A percentile compares a stretch with the other conserved stretches of the same genome.
Conservation (phyloP, 2,797 vertebrate species). For the Galagoides demidoff region DNA sequence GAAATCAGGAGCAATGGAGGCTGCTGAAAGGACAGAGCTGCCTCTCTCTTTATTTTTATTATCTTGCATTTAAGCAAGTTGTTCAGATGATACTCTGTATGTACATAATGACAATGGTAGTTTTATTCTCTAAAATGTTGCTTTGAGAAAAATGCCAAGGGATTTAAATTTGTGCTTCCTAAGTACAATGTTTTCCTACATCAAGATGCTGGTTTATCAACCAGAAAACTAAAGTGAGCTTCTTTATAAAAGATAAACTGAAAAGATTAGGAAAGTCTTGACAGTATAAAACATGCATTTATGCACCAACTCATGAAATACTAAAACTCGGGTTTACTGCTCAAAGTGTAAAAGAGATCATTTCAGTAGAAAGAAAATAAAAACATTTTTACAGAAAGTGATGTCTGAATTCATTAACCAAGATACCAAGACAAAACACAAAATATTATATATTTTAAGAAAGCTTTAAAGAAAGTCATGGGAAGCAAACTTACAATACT, state of each 20-base stretch:
- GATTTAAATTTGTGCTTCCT: conserved; percentile 57
- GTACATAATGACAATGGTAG: background rate
- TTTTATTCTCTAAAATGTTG: conserved; percentile 14
- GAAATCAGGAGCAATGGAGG: background rate
- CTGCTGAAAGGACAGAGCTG: background rate
- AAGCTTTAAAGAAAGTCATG: conserved; percentile 43
- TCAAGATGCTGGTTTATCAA: conserved; percentile 59
- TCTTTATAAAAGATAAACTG: conserved; percentile 53
- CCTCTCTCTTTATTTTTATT: background rate
- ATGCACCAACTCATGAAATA: conserved; percentile 41
- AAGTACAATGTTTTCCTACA: conserved; percentile 59
- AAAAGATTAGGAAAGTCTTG: conserved; percentile 55
- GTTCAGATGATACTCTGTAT: background rate
- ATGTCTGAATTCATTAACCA: conserved; percentile 56
- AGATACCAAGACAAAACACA: conserved; percentile 30
- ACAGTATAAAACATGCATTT: conserved; percentile 60
- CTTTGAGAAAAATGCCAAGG: conserved; percentile 63
- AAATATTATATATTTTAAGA: background rate
- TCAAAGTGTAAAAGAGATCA: conserved; percentile 22
- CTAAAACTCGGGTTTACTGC: conserved; percentile 34
- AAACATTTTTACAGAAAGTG: background rate
- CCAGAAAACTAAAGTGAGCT: conserved; percentile 59
- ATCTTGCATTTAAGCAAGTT: background rate
- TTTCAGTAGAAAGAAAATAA: conserved; percentile 62
- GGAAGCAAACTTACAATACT: background rate